Conservation (phyloP, 2,888 invertebrate species). For the Idaea straminata region DNA sequence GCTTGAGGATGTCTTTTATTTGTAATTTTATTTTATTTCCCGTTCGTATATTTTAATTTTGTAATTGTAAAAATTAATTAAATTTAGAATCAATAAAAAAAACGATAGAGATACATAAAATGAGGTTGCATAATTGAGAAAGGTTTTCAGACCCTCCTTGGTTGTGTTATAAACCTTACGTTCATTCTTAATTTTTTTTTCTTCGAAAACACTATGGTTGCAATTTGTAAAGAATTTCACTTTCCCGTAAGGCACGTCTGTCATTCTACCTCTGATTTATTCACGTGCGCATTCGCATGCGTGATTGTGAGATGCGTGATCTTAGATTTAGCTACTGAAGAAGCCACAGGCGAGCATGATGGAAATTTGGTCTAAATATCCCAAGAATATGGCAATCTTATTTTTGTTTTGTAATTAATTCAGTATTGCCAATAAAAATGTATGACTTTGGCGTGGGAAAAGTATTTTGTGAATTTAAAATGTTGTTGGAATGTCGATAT, state of each 20-base stretch:
- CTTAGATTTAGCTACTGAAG: slow-evolving; percentile 51
- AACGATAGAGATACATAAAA: too few relatives aligned
- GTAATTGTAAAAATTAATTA: too few relatives aligned
- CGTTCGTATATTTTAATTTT: too few relatives aligned
- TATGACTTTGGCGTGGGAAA: slow-evolving; percentile 32
- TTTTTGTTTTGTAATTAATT: slow-evolving; percentile 7
- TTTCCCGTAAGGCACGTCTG: slow-evolving; percentile 56
- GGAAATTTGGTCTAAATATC: slow-evolving; percentile 13
- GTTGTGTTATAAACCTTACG: too few relatives aligned
- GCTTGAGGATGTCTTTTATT: too few relatives aligned
- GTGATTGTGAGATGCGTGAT: slow-evolving; percentile 55
- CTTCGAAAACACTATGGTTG: slow-evolving; percentile 6
- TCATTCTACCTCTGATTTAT: slow-evolving; percentile 30
- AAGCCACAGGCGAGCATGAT: slow-evolving; percentile 51
- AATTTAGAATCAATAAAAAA: too few relatives aligned
- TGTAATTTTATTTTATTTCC: too few relatives aligned
- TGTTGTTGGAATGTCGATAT: slow-evolving; percentile 1
- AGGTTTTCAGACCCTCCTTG: too few relatives aligned
- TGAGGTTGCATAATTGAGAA: too few relatives aligned
- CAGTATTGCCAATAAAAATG: slow-evolving; percentile 1
- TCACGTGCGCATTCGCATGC: slow-evolving; percentile 36
- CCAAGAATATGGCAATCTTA: background rate
- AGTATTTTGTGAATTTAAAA: slow-evolving; percentile 22
- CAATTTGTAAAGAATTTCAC: slow-evolving; percentile 38
- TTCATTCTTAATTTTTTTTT: slow-evolving; percentile 5